Evolutionary conservation across 2,888 invertebrate genomes (phyloP).

Genomic region (Ornithoptera priamus): DNA sequence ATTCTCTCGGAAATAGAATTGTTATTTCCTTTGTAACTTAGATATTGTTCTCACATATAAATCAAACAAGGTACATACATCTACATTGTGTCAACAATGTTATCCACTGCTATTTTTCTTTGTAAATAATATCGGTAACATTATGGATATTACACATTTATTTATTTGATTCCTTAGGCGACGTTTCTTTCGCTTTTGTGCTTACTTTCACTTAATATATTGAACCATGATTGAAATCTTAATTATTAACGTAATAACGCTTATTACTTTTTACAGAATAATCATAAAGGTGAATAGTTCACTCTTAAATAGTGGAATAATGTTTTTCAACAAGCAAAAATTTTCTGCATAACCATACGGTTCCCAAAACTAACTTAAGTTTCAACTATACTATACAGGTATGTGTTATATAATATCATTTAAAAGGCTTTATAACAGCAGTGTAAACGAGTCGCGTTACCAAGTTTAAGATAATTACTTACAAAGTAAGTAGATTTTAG

Average conservation of each 20-base stretch:
- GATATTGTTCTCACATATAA: constrained; percentile 17
- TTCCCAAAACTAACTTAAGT: no score
- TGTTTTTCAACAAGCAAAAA: no score
- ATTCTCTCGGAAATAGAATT: constrained; percentile 15
- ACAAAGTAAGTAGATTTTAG: constrained; percentile 18
- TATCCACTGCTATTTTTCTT: constrained; percentile 20
- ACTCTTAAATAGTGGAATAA: no score
- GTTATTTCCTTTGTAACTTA: constrained; percentile 8
- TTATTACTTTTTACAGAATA: no score
- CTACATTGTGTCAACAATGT: constrained; percentile 10
- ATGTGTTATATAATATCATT: not conserved
- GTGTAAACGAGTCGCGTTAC: not conserved
- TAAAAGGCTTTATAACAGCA: not conserved
- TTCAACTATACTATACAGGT: not conserved
- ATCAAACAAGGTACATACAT: constrained; percentile 20
- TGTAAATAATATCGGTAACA: constrained; percentile 12
- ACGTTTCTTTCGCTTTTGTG: no score
- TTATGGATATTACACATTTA: not conserved
- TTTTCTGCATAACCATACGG: no score
- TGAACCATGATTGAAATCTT: not conserved
- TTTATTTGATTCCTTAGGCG: not conserved
- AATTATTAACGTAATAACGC: no score
- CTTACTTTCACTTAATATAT: not conserved
- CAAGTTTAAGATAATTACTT: constrained; percentile 20
- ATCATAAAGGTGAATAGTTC: no score